phyloP scores from a whole-genome alignment of 2,113 vertebrate genomes.

The Arothron firmamentum region DNA sequence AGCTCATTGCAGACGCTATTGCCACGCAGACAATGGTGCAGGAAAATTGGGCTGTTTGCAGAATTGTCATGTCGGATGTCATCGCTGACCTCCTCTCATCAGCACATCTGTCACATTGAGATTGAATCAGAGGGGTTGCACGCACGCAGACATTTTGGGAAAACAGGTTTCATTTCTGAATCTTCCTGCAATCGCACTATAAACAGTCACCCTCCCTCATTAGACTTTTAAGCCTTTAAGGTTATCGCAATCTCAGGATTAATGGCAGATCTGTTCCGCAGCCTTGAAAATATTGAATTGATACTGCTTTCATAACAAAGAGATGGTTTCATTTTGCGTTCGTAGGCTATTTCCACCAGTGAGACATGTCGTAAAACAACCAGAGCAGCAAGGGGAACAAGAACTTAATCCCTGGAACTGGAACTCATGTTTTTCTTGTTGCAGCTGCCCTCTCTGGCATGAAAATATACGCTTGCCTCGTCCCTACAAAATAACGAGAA shows the following conservation, averaged over 20 bases:
- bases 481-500: constrained; percentile 52
- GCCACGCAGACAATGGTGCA: constrained; percentile 54
- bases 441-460: constrained; percentile 28
- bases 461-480: constrained; percentile 20
- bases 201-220: constrained; percentile 18
- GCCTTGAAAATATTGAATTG: constrained; percentile 17
- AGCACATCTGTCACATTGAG: constrained; percentile 65
- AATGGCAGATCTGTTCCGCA: constrained; percentile 45
- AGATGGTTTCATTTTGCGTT: constrained; percentile 30
- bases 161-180: constrained; percentile 40
- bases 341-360: constrained; percentile 33
- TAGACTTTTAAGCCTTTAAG: constrained; percentile 45
- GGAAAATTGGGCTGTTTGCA: constrained; percentile 59
- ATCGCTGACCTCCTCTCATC: constrained; percentile 50
- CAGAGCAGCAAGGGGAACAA: constrained; percentile 47
- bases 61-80: constrained; percentile 62
- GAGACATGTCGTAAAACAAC: constrained; percentile 57
- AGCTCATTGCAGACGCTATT: constrained; percentile 47
- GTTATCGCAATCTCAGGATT: constrained; percentile 45
- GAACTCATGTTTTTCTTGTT: constrained; percentile 50
- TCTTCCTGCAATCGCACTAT: constrained; percentile 24
- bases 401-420: constrained; percentile 63
- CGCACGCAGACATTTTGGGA: constrained; percentile 48
- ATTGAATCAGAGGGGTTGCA: constrained; percentile 58
- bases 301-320: constrained; percentile 13